Percentiles rank a stretch among this genome's conserved stretches.
Conservation (phyloP, 2,888 invertebrate genomes). For the Lochmaea capreae region DNA sequence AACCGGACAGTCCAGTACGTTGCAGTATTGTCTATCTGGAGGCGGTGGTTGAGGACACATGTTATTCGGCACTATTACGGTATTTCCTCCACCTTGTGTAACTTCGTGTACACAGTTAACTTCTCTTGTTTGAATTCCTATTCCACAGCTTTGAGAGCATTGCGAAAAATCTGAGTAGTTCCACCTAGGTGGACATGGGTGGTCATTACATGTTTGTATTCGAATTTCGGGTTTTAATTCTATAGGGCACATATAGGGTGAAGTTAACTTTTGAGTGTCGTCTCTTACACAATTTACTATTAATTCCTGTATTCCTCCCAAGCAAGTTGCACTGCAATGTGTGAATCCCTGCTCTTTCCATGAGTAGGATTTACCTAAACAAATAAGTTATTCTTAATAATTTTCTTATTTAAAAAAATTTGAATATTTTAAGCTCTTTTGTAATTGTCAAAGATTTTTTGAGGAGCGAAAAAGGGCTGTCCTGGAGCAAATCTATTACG, state of each 20-base stretch:
- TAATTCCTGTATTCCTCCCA: slow-evolving; percentile 79
- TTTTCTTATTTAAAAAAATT: background rate
- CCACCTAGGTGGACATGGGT: slow-evolving; percentile 95
- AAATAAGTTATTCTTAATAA: slow-evolving; percentile 42
- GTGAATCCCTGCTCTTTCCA: slow-evolving; percentile 93
- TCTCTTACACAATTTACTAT: slow-evolving; percentile 90
- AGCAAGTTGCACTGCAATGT: slow-evolving; percentile 93
- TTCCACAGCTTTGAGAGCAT: slow-evolving; percentile 94
- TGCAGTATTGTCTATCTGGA: slow-evolving; percentile 89
- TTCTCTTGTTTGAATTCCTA: slow-evolving; percentile 91
- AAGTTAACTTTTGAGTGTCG: slow-evolving; percentile 87
- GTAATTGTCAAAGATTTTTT: no score
- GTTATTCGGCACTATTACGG: slow-evolving; percentile 91
- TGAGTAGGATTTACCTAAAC: slow-evolving; percentile 83
- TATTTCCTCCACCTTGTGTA: slow-evolving; percentile 87
- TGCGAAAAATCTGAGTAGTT: slow-evolving; percentile 89
- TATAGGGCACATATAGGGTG: slow-evolving; percentile 87
- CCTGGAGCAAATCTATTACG: no score
- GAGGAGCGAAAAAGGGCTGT: no score
- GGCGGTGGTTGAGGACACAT: slow-evolving; percentile 95
- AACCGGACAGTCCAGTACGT: slow-evolving; percentile 92
- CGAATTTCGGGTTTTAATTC: slow-evolving; percentile 90
- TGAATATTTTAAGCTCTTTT: no score
- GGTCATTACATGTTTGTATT: slow-evolving; percentile 79
- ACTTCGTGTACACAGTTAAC: slow-evolving; percentile 90